phyloP scores from a whole-genome alignment of 2,797 vertebrate genomes.

The Sebastes itinus region DNA sequence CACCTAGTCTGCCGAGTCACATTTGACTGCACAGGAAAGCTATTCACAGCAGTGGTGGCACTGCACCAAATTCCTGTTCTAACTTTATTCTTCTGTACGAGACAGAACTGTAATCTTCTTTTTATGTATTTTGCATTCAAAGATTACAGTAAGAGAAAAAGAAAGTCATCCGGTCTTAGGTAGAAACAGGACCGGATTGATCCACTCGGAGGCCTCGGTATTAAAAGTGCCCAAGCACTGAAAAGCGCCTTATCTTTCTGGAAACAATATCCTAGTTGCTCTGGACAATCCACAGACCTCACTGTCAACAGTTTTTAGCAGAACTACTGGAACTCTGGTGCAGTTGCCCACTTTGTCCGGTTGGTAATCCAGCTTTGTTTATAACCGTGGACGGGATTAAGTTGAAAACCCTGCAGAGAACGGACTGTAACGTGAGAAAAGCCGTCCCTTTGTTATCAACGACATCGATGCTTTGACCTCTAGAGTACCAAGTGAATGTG shows the following conservation, averaged over 20 bases:
- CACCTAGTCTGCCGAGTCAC: slow-evolving; percentile 15
- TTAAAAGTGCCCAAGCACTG: not conserved
- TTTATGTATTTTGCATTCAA: slow-evolving; percentile 1
- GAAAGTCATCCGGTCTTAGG: not conserved
- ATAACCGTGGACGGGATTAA: not conserved
- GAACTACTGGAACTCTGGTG: no score
- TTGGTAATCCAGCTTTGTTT: not conserved
- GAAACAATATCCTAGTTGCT: no score
- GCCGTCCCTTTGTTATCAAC: not conserved
- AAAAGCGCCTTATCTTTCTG: no score
- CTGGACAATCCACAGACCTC: no score
- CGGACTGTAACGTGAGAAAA: not conserved
- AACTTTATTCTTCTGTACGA: not conserved
- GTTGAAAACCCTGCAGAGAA: not conserved
- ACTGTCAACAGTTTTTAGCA: no score
- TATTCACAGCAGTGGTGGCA: not conserved
- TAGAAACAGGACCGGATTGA: not conserved
- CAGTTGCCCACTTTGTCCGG: not conserved
- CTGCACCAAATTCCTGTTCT: not conserved
- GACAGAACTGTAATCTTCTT: slow-evolving; percentile 15
- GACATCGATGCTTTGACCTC: not conserved
- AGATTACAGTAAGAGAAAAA: not conserved
- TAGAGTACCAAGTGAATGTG: not conserved
- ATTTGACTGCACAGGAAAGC: not conserved
- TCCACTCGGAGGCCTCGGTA: not conserved